phyloP scores from a whole-genome alignment of 2,113 vertebrate species.

The Tachysurus vachellii region DNA sequence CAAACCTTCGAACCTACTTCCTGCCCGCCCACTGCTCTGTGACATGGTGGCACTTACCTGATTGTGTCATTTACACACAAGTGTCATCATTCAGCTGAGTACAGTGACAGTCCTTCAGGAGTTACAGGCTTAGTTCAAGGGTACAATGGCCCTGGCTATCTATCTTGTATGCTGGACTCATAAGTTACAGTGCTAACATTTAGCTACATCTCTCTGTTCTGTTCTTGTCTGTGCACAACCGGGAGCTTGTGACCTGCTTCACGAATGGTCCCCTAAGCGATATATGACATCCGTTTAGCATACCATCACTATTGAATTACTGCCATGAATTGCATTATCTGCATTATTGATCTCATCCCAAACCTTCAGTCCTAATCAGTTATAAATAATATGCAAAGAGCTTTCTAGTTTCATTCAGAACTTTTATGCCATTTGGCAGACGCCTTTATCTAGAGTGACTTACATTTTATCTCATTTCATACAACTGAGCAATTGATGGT shows the following conservation, averaged over 20 bases:
- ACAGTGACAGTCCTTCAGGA: neutral
- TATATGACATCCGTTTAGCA: neutral
- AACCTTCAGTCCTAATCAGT: neutral
- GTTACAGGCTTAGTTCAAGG: neutral
- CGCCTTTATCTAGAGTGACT: neutral
- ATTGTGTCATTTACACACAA: slow-evolving; percentile 35
- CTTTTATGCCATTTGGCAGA: neutral
- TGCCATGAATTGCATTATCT: neutral
- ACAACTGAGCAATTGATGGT: neutral
- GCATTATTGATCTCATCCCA: neutral
- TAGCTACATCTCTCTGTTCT: neutral
- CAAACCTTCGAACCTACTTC: slow-evolving; percentile 21
- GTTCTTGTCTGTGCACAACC: too few species aligned
- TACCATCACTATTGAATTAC: neutral
- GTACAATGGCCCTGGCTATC: neutral
- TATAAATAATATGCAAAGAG: neutral
- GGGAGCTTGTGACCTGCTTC: neutral
- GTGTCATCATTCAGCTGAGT: slow-evolving; percentile 16
- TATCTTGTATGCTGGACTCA: neutral
- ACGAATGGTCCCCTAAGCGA: neutral
- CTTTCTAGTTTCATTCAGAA: neutral
- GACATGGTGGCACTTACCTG: slow-evolving; percentile 6
- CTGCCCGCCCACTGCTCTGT: neutral
- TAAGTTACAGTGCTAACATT: neutral
- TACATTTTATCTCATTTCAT: too few species aligned